Evolutionary conservation across 2,113 vertebrate genomes (phyloP).

Genomic region (Hemicordylus capensis): DNA sequence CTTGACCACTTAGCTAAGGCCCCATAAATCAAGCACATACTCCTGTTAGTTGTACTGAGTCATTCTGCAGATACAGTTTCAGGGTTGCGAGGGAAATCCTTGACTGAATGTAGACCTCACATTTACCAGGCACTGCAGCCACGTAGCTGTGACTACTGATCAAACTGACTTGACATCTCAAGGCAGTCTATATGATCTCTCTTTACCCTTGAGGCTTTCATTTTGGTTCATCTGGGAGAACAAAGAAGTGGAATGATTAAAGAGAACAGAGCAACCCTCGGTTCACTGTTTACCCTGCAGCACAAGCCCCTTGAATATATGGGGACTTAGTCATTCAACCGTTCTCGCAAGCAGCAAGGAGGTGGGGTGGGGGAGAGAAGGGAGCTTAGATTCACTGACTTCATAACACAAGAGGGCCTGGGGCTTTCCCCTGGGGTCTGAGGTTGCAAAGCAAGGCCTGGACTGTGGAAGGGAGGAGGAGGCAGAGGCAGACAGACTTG

Average conservation of each 20-base stretch:
- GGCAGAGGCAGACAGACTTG: slow-evolving; percentile 34
- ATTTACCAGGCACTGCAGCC: slow-evolving; percentile 16
- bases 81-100: background rate
- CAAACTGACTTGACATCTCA: background rate
- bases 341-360: slow-evolving; percentile 43
- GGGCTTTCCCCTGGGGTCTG: slow-evolving; percentile 56
- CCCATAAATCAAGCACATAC: background rate
- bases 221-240: slow-evolving; percentile 45
- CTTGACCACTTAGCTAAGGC: too few relatives aligned
- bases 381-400: slow-evolving; percentile 39
- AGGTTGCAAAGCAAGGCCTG: slow-evolving; percentile 44
- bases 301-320: slow-evolving; percentile 24
- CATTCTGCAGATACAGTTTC: background rate
- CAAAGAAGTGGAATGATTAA: slow-evolving; percentile 51
- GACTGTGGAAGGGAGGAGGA: slow-evolving; percentile 15
- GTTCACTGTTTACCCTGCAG: slow-evolving; percentile 63
- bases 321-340: slow-evolving; percentile 61
- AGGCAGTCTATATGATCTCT: background rate
- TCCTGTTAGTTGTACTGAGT: background rate
- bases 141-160: slow-evolving; percentile 26
- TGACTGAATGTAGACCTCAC: background rate
- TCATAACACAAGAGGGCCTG: slow-evolving; percentile 52
- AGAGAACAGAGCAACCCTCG: slow-evolving; percentile 55
- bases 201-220: slow-evolving; percentile 43
- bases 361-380: background rate